phyloP scores from a whole-genome alignment of 2,113 vertebrate species.

The Cariama cristata region DNA sequence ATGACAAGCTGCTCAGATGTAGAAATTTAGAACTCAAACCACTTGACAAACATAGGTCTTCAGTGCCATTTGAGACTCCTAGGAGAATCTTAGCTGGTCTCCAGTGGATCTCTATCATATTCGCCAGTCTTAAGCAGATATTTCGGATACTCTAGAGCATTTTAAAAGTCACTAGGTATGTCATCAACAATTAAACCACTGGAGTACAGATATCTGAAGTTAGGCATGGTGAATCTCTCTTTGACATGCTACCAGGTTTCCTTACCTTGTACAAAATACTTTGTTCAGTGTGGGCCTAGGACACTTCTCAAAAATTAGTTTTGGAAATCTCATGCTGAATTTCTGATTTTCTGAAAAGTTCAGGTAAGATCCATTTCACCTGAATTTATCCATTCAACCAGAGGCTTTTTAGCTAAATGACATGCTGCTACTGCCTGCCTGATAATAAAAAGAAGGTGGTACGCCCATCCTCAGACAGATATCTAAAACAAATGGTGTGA shows the following conservation, averaged over 20 bases:
- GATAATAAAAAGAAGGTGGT: not conserved
- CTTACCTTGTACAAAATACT: not conserved
- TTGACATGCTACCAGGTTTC: not conserved
- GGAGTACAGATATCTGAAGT: not conserved
- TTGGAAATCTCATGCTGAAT: not conserved
- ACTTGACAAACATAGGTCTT: not conserved
- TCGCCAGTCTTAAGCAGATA: not conserved
- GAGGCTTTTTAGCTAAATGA: not conserved
- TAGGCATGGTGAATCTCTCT: not conserved
- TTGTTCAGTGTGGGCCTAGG: not conserved
- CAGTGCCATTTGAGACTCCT: not conserved
- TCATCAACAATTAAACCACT: not conserved
- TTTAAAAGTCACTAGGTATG: not conserved
- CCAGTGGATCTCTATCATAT: not conserved
- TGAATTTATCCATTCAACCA: not conserved
- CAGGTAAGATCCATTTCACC: not conserved
- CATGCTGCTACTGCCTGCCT: not conserved
- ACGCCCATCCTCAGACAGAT: not conserved
- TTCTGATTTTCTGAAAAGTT: not conserved
- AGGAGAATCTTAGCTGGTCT: not conserved
- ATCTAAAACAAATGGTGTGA: not conserved
- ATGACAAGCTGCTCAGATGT: not conserved
- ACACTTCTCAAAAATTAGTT: not conserved
- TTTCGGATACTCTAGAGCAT: not conserved
- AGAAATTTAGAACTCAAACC: not conserved